Evolutionary conservation across 1,140 invertebrate species (phyloP).

Genomic region (Oedothorax gibbosus): DNA sequence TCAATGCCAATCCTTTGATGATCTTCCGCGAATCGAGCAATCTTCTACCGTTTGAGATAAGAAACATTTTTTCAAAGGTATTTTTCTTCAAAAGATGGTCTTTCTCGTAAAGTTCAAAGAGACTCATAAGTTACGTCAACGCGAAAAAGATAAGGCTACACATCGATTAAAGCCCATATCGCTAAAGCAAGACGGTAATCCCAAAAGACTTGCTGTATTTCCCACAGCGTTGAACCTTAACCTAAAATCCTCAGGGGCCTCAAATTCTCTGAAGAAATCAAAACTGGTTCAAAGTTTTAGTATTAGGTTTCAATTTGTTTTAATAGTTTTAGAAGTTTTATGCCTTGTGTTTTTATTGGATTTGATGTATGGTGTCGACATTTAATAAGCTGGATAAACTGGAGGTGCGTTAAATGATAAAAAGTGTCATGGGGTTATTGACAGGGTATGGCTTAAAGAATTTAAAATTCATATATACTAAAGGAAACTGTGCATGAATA

Average conservation of each 20-base stretch:
- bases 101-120: slow-evolving; percentile 31
- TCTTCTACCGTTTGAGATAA: slow-evolving; percentile 10
- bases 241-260: slow-evolving; percentile 23
- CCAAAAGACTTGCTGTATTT: neutral
- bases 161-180: slow-evolving; percentile 28
- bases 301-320: neutral
- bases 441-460: too few species aligned
- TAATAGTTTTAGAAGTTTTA: too few species aligned
- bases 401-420: too few species aligned
- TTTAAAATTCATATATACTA: too few species aligned
- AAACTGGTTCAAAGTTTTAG: neutral
- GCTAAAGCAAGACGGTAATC: slow-evolving; percentile 6
- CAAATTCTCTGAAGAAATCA: slow-evolving; percentile 24
- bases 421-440: too few species aligned
- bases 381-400: too few species aligned
- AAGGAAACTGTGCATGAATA: too few species aligned
- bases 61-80: neutral
- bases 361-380: too few species aligned
- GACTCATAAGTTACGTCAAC: slow-evolving; percentile 29
- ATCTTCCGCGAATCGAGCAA: too few species aligned
- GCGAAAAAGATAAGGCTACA: neutral
- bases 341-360: too few species aligned
- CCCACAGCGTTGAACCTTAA: slow-evolving; percentile 9
- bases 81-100: neutral
- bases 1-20: too few species aligned